A percentile compares a stretch with the other conserved stretches of the same genome.
These are phyloP conservation scores for Harpagoxenus sublaevis DNA, from an alignment of 2,888 invertebrate species.

Conservation along the genomic window DNA sequence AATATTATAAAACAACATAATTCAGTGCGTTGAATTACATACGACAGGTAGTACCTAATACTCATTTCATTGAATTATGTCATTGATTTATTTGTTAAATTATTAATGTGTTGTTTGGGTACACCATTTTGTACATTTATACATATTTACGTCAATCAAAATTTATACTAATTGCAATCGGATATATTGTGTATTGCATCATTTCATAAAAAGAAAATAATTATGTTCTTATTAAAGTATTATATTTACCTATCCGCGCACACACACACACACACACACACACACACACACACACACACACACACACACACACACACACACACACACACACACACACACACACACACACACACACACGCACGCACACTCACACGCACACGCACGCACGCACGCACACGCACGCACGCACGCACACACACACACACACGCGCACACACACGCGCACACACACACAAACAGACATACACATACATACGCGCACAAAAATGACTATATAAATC, in stretches of 20 bases:
- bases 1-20: constrained; percentile 11
- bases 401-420: neutral
- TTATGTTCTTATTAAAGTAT: neutral
- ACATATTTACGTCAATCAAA: neutral
- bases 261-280: neutral
- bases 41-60: neutral
- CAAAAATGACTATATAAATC: neutral
- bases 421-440: no score
- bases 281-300: no score
- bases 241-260: neutral
- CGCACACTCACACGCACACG: neutral
- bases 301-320: neutral
- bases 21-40: neutral
- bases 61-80: constrained; percentile 13
- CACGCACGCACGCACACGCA: neutral
- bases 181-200: neutral
- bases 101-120: constrained; percentile 9
- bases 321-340: neutral
- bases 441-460: no score
- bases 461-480: neutral
- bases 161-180: constrained; percentile 6
- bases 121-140: neutral
- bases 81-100: neutral
- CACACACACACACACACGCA: no score
- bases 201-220: neutral